Conservation (phyloP, 2,113 vertebrate genomes). For the Lagenorhynchus albirostris region DNA sequence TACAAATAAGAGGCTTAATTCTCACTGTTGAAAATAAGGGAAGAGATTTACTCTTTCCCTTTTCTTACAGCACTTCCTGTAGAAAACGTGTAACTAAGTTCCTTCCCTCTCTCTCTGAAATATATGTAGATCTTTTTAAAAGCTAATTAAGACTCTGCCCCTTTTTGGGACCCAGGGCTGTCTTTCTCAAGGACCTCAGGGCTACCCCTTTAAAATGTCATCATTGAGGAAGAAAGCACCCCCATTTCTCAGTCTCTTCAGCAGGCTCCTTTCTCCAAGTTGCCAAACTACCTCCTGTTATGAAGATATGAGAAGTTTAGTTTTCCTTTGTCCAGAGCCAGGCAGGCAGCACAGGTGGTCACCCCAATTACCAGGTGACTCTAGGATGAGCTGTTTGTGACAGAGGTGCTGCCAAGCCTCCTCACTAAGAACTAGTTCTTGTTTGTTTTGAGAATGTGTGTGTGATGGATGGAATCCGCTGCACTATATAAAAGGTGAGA, state of each 20-base stretch:
- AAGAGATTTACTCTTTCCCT: neutral
- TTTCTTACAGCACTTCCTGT: neutral
- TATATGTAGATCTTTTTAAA: neutral
- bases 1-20: neutral
- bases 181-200: neutral
- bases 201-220: neutral
- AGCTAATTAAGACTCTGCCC: neutral
- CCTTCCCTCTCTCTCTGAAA: neutral
- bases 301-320: neutral
- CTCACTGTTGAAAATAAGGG: neutral
- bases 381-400: neutral
- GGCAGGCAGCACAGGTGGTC: no score
- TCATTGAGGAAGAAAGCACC: neutral
- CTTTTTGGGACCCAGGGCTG: accelerated
- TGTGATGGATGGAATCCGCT: neutral
- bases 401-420: neutral
- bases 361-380: neutral
- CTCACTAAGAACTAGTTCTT: neutral
- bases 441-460: neutral
- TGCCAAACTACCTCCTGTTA: neutral
- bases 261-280: no score
- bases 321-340: neutral
- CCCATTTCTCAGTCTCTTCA: accelerated
- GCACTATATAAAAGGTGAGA: neutral
- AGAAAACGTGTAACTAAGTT: neutral